Conservation (phyloP, 2,888 invertebrate species). For the Anoplius nigerrimus region DNA sequence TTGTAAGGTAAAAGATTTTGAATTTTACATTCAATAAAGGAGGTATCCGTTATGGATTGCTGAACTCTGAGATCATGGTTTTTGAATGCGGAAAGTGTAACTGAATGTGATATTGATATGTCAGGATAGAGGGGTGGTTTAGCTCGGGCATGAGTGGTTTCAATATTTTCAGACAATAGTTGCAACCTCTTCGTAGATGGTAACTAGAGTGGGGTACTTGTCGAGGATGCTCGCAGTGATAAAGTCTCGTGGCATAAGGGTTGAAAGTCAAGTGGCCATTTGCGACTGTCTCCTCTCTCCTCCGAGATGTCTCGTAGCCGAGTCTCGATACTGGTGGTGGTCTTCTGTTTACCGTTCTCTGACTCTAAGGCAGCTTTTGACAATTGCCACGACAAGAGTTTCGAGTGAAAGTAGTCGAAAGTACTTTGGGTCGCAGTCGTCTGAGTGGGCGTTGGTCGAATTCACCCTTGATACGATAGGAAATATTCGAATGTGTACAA, state of each 20-base stretch:
- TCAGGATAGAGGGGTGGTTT: too few species aligned
- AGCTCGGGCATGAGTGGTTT: too few species aligned
- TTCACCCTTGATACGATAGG: background rate
- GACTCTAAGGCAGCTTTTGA: background rate
- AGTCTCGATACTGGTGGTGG: conserved; percentile 7
- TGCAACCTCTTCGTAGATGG: too few species aligned
- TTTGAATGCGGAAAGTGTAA: too few species aligned
- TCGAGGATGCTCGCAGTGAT: background rate
- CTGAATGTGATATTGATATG: too few species aligned
- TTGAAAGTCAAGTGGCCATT: conserved; percentile 50
- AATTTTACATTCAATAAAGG: too few species aligned
- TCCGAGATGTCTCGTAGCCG: conserved; percentile 17
- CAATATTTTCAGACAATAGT: too few species aligned
- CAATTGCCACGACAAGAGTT: background rate
- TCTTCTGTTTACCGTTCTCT: conserved; percentile 2
- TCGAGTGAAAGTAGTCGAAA: background rate
- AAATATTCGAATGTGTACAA: background rate
- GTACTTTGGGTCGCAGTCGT: background rate
- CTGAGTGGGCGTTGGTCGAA: background rate
- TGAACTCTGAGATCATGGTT: too few species aligned
- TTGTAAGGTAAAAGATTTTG: too few species aligned
- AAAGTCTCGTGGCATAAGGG: conserved; percentile 59
- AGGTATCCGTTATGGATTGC: too few species aligned
- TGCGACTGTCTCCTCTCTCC: conserved; percentile 18
- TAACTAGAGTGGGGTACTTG: too few species aligned